Base-by-base conservation (phyloP, 2,888 invertebrate genomes). In the Leucophenga montana region DNA sequence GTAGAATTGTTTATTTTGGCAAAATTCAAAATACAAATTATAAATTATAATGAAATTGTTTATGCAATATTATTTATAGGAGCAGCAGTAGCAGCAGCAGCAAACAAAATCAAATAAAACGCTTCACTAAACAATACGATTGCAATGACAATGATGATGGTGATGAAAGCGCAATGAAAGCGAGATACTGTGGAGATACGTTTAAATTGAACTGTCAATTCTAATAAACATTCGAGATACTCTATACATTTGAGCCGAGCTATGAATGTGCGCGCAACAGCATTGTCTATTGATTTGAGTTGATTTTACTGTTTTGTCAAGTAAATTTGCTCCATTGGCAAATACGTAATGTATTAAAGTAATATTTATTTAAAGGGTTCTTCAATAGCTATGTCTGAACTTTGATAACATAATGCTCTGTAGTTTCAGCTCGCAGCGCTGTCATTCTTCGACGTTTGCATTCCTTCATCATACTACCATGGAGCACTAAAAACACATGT, bases 171-270 rank as follows among this genome's bases (percentile, higher is more conserved):
- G 46, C 50, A 16, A 13, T 8, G n/a, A 50, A 50, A 4, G 18
- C 13, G 50, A 50, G 18, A 50, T 50, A 4, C n/a, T 48, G 14
- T n/a, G n/a, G 18, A 6, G 18, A 16, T 16, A 50, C 18, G 61
- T 39, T 61, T 61, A 61, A 61, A 61, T 61, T 61, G 61, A 61
- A 44, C 61, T 61, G 61, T 61, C 61, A 61, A 61, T 33, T 61
- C 39, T 61, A 61, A 61, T 61, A 61, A 61, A 61, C 61, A 61
- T 39, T 3, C 39, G 11, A 39, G 39, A 39, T 39, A 39, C 11
- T 39, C 39, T 39, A 39, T 8, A 39, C 18, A 61, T 44, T 61
- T 61, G 61, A 56, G 50, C 50, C 14, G 50, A 50, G 50, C 9
- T 9, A n/a, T 14, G 18, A 27, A 27, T 27, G 8, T 50, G 50